These are phyloP conservation scores for Darevskia nairensis DNA, from an alignment of 2,797 vertebrate genomes.

Conservation along the genomic window DNA sequence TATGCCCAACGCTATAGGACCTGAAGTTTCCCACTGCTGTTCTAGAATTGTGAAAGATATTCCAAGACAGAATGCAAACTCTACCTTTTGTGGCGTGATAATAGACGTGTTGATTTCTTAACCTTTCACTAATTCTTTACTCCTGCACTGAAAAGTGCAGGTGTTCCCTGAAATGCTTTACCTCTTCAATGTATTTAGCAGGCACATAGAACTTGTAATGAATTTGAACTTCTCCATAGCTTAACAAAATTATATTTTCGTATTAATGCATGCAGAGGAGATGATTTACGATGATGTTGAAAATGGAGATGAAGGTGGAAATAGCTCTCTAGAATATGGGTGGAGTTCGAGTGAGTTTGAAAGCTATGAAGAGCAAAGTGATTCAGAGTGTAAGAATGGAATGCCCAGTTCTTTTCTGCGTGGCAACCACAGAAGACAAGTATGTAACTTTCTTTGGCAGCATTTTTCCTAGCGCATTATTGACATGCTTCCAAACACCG, in stretches of 20 bases:
- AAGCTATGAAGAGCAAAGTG: constrained; percentile 96
- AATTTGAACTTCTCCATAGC: constrained; percentile 3
- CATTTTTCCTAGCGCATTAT: neutral
- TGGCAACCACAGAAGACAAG: constrained; percentile 90
- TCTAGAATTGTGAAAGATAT: too few species aligned
- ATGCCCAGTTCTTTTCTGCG: constrained; percentile 92
- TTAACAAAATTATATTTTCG: constrained; percentile 9
- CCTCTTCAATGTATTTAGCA: neutral
- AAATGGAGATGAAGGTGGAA: constrained; percentile 90
- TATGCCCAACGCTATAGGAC: too few species aligned
- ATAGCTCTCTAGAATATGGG: constrained; percentile 91
- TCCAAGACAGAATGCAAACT: neutral
- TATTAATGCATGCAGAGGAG: constrained; percentile 83
- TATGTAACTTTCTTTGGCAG: constrained; percentile 74
- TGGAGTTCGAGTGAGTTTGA: constrained; percentile 99
- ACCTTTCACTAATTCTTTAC: neutral
- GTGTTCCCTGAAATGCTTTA: neutral
- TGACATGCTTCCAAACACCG: constrained; percentile 5
- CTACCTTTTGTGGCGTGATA: neutral
- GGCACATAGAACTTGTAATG: neutral
- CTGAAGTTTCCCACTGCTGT: too few species aligned
- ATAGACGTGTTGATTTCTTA: neutral
- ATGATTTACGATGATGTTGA: constrained; percentile 99
- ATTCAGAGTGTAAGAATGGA: constrained; percentile 88
- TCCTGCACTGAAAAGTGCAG: neutral